phyloP scores from a whole-genome alignment of 2,888 invertebrate species.

The Pyrocoelia pectoralis region DNA sequence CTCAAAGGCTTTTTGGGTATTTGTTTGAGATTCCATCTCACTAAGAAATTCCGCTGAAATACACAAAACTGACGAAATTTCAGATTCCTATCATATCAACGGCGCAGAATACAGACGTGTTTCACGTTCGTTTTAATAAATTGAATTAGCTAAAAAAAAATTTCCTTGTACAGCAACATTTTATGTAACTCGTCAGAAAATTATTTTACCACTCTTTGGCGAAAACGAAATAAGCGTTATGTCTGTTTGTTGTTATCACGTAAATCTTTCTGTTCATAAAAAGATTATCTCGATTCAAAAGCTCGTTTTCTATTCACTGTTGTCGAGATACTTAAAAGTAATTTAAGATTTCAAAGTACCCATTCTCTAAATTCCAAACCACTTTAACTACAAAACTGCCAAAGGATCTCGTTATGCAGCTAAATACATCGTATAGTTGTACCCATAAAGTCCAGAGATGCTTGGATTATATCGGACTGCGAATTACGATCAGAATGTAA shows the following conservation, averaged over 20 bases:
- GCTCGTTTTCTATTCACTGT: too few species aligned
- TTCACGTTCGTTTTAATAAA: conserved; percentile 1
- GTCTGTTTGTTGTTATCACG: too few species aligned
- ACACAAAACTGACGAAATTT: neutral
- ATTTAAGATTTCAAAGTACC: neutral
- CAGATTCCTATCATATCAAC: neutral
- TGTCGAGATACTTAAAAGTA: too few species aligned
- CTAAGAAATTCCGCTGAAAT: neutral
- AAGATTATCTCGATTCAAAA: too few species aligned
- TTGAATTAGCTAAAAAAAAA: neutral
- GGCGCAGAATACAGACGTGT: neutral
- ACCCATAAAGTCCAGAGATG: conserved; percentile 33
- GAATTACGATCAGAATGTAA: conserved; percentile 40
- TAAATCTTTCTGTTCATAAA: too few species aligned
- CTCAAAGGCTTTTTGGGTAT: conserved; percentile 1
- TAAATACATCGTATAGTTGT: conserved; percentile 19
- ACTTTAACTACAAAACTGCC: conserved; percentile 11
- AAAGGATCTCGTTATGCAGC: conserved; percentile 20
- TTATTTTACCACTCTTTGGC: too few species aligned
- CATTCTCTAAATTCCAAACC: conserved; percentile 11
- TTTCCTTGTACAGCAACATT: neutral
- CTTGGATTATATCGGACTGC: conserved; percentile 37
- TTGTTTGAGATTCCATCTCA: neutral
- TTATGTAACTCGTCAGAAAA: neutral
- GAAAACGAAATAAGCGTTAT: too few species aligned